Evolutionary conservation across 1,140 invertebrate species (phyloP).

Genomic region (Bombyx mandarina): DNA sequence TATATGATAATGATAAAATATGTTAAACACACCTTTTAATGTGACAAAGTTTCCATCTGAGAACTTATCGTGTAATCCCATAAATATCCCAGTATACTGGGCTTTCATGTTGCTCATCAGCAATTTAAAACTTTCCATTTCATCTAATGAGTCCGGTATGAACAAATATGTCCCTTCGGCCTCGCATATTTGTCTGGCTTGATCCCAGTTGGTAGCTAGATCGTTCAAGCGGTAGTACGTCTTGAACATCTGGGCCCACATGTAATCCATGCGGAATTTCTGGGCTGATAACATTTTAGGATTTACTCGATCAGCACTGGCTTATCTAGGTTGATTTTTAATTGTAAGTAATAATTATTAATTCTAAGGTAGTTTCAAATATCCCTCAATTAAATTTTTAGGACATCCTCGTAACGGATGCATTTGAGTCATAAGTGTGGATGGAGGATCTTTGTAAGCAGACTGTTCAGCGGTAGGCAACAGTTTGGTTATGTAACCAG

Average conservation of each 20-base stretch:
- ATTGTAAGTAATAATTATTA: too few relatives aligned
- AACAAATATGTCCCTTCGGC: constrained; percentile 40
- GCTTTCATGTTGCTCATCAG: constrained; percentile 50
- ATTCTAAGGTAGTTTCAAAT: too few relatives aligned
- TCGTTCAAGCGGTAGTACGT: constrained; percentile 45
- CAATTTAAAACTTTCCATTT: constrained; percentile 47
- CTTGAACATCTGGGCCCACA: constrained; percentile 40
- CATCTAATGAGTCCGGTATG: constrained; percentile 35
- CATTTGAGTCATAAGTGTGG: too few relatives aligned
- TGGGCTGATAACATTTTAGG: constrained; percentile 21
- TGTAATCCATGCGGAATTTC: constrained; percentile 45
- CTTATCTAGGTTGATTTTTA: too few relatives aligned
- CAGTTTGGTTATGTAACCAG: too few relatives aligned
- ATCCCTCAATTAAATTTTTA: too few relatives aligned
- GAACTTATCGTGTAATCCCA: constrained; percentile 44
- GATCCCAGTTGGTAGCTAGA: constrained; percentile 36
- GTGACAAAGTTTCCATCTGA: constrained; percentile 39
- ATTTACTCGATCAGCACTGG: too few relatives aligned
- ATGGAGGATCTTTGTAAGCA: too few relatives aligned
- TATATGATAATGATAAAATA: not conserved
- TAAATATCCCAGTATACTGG: constrained; percentile 40
- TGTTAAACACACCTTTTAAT: constrained; percentile 24
- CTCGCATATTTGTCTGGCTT: constrained; percentile 43
- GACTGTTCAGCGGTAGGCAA: too few relatives aligned
- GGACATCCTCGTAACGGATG: too few relatives aligned